Evolutionary conservation across 1,140 invertebrate species (phyloP).

Genomic region (Zaprionus vittiger): DNA sequence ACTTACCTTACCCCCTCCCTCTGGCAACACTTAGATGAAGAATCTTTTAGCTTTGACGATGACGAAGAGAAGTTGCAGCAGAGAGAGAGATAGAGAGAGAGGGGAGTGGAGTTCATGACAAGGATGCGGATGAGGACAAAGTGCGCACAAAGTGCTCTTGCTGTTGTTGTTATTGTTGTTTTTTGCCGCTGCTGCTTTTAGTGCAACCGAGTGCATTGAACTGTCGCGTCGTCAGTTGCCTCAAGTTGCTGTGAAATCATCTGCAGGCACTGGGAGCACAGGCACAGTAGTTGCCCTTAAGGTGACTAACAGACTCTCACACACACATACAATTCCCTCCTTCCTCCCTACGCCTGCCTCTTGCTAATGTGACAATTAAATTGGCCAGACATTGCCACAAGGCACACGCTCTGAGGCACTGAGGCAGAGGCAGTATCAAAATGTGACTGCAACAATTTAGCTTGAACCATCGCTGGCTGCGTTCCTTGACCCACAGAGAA

Average conservation of each 20-base stretch:
- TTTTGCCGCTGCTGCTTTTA: conserved; percentile 24
- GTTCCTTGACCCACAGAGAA: conserved; percentile 14
- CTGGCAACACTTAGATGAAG: conserved; percentile 38
- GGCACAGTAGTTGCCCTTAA: conserved; percentile 73
- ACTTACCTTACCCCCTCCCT: not conserved
- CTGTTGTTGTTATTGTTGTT: conserved; percentile 11
- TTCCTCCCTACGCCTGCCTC: not conserved
- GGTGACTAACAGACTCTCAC: conserved; percentile 59
- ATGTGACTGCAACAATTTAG: conserved; percentile 32
- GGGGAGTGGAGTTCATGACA: conserved; percentile 6
- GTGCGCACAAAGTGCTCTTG: conserved; percentile 45
- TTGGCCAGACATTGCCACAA: conserved; percentile 36
- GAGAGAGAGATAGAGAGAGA: not conserved
- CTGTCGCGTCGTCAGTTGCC: conserved; percentile 12
- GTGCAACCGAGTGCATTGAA: conserved; percentile 50
- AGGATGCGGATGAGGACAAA: conserved; percentile 53
- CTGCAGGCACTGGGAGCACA: conserved; percentile 14
- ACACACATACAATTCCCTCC: not conserved
- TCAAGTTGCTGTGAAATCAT: conserved; percentile 33
- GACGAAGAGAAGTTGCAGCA: conserved; percentile 14
- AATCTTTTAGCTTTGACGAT: conserved; percentile 35
- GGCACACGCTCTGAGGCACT: not conserved
- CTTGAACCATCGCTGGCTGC: conserved; percentile 15
- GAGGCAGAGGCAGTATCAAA: conserved; percentile 8
- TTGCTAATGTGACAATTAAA: conserved; percentile 73